Evolutionary conservation across 2,113 vertebrate genomes (phyloP), one percentile per base, ranked within the genome.

Genomic region (Oryzias melastigma): DNA sequence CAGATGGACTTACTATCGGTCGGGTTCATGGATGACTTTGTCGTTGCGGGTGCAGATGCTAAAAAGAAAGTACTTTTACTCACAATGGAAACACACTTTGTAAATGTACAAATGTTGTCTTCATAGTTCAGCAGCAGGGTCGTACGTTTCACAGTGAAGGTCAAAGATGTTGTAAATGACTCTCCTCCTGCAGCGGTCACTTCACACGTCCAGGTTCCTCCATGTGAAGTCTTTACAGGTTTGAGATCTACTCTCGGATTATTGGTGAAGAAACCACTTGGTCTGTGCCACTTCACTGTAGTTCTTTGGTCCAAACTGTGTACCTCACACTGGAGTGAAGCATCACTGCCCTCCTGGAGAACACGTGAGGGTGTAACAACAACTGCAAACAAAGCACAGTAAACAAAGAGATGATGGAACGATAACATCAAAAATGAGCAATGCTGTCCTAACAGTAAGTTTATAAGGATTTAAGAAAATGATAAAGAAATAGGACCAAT

Each of bases 311-410:
- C 0, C 4, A 25, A 0, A 4, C 16, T 27, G 1, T 1, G 3
- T 0, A 87, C 50, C 0, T 52, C 1, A 65, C 91, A 92, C 1
- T 10, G 7, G 51, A 92, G 71, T 0, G 1, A 7, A 2, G 53
- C 86, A 0, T 8, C 0, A 0, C 22, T 20, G 19, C 53, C 78
- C 24, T 17, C 0, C 41, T 41, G 5, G 14, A 85, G 40, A 3
- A 1, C 14, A 3, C 0, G 1, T 15, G 73, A 1, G 27, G 88
- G 73, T 12, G 0, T 42, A 4, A 19, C 64, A 0, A n/a, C 72
- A 14, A 71, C 90, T 84, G 62, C 62, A 44, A 7, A 68, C 53
- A 65, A 27, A 55, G 14, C 20, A 45, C 5, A 62, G 48, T 14
- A 61, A 59, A 47, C 4, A 1, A 10, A 51, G 12, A 45, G 7